Conservation (phyloP, 2,113 vertebrate species). For the Pteropus alecto region DNA sequence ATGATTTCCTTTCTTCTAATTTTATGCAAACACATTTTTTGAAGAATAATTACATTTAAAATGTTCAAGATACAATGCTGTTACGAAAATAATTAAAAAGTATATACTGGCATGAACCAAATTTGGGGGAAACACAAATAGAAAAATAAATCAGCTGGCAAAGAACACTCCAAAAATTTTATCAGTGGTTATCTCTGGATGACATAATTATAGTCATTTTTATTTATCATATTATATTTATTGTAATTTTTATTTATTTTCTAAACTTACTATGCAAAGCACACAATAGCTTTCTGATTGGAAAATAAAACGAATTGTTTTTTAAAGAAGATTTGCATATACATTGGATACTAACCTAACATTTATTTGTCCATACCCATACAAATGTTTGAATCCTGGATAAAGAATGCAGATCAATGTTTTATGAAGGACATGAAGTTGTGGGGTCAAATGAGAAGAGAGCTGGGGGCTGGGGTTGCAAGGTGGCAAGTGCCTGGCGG, state of each 20-base stretch:
- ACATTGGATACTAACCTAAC: not conserved
- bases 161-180: not conserved
- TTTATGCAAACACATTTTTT: not conserved
- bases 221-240: not conserved
- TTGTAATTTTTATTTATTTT: not conserved
- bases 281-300: not conserved
- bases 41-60: not conserved
- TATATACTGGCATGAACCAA: not conserved
- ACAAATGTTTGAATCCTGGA: not conserved
- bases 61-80: not conserved
- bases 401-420: not conserved
- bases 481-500: not conserved
- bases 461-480: not conserved
- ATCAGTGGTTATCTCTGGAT: not conserved
- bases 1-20: not conserved
- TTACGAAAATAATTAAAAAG: not conserved
- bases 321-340: not conserved
- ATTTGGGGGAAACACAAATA: not conserved
- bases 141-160: not conserved
- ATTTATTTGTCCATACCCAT: not conserved
- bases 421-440: not conserved
- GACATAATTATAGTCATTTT: not conserved
- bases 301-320: not conserved
- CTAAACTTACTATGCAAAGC: not conserved
- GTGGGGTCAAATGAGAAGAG: not conserved